phyloP scores from a whole-genome alignment of 2,113 vertebrate genomes.

The Cavia aperea region DNA sequence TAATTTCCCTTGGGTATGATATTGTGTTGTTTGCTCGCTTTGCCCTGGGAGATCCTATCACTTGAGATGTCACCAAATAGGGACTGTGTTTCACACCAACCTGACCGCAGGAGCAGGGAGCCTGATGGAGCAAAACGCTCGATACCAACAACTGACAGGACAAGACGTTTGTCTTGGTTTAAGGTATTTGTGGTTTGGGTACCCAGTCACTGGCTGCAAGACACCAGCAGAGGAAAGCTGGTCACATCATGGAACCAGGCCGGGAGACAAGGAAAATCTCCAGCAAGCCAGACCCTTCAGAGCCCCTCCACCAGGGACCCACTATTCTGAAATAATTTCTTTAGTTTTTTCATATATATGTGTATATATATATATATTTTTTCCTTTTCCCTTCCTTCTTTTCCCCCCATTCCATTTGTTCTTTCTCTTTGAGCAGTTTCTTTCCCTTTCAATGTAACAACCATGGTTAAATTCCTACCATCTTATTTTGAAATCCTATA shows the following conservation, averaged over 20 bases:
- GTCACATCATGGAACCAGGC: not conserved
- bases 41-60: not conserved
- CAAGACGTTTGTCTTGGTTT: not conserved
- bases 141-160: not conserved
- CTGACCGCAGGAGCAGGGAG: not conserved
- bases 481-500: no score
- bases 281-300: not conserved
- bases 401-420: no score
- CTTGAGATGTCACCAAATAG: not conserved
- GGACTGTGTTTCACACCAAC: not conserved
- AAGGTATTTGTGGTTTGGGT: not conserved
- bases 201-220: no score
- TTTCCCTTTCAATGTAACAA: no score
- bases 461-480: no score
- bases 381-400: no score
- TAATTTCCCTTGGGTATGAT: slow-evolving; percentile 23
- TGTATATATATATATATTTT: no score
- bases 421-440: no score
- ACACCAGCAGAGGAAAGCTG: not conserved
- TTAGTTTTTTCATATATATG: no score
- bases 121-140: no score
- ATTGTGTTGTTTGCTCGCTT: slow-evolving; percentile 4
- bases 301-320: not conserved
- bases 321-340: no score
- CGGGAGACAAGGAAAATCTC: not conserved